Base-by-base conservation (phyloP, 1,140 invertebrate species). In the Meteorus sp. region DNA sequence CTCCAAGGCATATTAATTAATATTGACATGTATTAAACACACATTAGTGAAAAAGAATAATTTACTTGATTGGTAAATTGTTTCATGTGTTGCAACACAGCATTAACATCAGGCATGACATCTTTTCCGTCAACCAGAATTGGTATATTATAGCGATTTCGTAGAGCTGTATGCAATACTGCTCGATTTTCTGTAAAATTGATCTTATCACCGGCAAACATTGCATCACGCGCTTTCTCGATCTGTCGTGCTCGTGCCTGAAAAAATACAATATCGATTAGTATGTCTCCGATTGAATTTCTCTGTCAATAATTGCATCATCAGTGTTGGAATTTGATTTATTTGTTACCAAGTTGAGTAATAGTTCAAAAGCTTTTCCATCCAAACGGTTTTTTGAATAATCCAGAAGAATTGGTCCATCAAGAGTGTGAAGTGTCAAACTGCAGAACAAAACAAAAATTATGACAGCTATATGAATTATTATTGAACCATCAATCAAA, bases 171-270 rank as follows among this genome's bases (percentile, higher is more conserved):
- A 76, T 99, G 98, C 1, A 99, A 80, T 1, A 99, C 98, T 35
- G 97, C 91, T 64, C 97, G 85, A 69, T 94, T 86, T 81, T 99
- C 98, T 1, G 98, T 99, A 68, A 98, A 96, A 79, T 99, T 99
- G 29, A 99, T 99, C 72, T 94, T 95, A 71, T 94, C 84, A 27
- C 96, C 98, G 62, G 75, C 73, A 75, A 99, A 99, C 96, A 99
- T 98, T 25, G 89, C 90, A 82, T 94, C 86, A 67, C 95, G 85
- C 11, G 93, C 91, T 62, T 86, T 80, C 77, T 93, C 91, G 27
- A 99, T 87, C 69, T 92, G 87, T 4, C 95, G 82, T 25, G 86
- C 86, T 72, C 86, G 87, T 2, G 95, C 95, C 87, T 91, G 62
- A 17, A 66, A 57, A 50, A 19, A 61, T 56, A 39, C 25, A 52